Conservation (phyloP, 2,113 vertebrate genomes). For the Acanthisitta chloris region DNA sequence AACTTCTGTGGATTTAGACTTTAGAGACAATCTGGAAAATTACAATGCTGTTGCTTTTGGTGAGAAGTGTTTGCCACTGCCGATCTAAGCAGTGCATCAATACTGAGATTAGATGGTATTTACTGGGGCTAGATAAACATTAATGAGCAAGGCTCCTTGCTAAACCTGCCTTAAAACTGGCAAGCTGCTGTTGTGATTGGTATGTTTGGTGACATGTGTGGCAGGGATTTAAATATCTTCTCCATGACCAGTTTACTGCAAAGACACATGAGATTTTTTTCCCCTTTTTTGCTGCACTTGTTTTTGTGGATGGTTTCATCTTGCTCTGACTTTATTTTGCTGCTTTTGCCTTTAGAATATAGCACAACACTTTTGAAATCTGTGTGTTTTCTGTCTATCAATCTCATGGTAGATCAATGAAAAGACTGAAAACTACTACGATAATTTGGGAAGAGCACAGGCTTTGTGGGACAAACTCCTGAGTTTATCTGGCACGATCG, state of each 20-base stretch:
- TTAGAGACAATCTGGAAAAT: background rate
- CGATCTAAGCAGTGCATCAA: constrained; percentile 1
- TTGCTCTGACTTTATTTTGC: background rate
- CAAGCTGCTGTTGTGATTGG: constrained; percentile 56
- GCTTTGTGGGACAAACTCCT: constrained; percentile 93
- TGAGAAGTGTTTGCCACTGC: background rate
- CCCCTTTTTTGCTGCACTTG: background rate
- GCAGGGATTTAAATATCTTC: constrained; percentile 52
- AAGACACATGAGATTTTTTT: background rate
- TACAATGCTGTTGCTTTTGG: background rate
- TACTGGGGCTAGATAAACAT: constrained; percentile 55
- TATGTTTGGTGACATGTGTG: constrained; percentile 58
- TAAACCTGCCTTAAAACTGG: constrained; percentile 64
- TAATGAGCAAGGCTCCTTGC: constrained; percentile 53
- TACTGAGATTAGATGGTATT: constrained; percentile 63
- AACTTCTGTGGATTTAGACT: background rate
- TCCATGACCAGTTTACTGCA: background rate
- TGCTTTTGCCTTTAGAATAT: background rate
- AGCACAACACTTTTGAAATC: background rate
- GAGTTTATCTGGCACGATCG: constrained; percentile 77
- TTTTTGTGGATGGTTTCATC: background rate
- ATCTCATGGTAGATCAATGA: constrained; percentile 84
- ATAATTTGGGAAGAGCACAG: constrained; percentile 85
- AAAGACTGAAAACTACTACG: constrained; percentile 85
- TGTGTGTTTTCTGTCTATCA: background rate